Evolutionary conservation across 2,113 vertebrate species (phyloP), one percentile per base, ranked within the genome.

Genomic region (Sander vitreus): DNA sequence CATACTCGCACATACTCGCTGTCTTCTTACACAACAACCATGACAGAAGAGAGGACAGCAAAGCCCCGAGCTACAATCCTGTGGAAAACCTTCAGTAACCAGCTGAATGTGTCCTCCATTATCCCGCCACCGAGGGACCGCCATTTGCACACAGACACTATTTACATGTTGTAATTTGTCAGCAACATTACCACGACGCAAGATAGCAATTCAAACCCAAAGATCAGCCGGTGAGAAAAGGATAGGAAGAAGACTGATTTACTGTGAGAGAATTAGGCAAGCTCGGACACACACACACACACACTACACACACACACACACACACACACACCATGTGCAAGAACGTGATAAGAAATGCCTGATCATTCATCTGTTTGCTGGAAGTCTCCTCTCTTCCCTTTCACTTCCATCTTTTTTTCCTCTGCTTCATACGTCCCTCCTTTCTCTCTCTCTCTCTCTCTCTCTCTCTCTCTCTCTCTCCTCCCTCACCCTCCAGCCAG

Each of bases 151-250:
- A 78, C 83, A 75, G 76, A 78, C 83, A 14, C 72, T 70, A 70
- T 90, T 89, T 84, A 88, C 83, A 85, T 83, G 77, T 76, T 87
- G 85, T 90, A 86, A 91, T 91, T 91, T 93, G 81, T 91, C 89
- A 84, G 76, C 84, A 81, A 78, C 89, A 83, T 88, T 84, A 90
- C 78, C 78, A 67, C 62, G 9, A 54, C 0, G n/a, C 86, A 88
- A 69, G 85, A 89, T 51, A 21, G 85, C 45, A 70, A 78, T 65
- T 87, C 66, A 89, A 54, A 9, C 9, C 9, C 8, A 39, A 39
- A 79, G 76, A 82, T 80, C 66, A 66, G 69, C 60, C 43, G 5
- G 47, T 10, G n/a, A 81, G 75, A 59, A 63, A 18, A 27, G 33
- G 57, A 65, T 13, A 2, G 71, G 64, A 63, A 69, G 54, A 54